phyloP scores from a whole-genome alignment of 2,113 vertebrate species.

The Mugil cephalus region DNA sequence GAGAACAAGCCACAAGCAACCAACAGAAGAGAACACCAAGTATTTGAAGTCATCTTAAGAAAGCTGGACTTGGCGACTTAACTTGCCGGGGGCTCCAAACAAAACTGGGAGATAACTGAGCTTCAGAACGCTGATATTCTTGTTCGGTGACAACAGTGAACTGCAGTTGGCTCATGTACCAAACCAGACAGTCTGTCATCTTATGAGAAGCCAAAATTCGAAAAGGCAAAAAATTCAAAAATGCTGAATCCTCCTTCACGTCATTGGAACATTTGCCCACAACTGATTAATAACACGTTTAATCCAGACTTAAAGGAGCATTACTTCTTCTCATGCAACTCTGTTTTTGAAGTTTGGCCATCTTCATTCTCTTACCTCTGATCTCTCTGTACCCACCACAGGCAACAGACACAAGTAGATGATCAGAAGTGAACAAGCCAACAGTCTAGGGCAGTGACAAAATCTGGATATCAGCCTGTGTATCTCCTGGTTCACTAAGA shows the following conservation, averaged over 20 bases:
- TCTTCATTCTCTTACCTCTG: neutral
- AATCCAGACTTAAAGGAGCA: neutral
- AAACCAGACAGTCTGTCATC: slow-evolving; percentile 5
- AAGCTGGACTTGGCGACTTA: slow-evolving; percentile 8
- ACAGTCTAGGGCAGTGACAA: too few relatives aligned
- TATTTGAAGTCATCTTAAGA: slow-evolving; percentile 14
- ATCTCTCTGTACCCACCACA: neutral
- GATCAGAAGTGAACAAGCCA: too few relatives aligned
- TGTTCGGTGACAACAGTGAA: slow-evolving; percentile 20
- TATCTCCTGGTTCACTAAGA: too few relatives aligned
- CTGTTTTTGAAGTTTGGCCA: neutral
- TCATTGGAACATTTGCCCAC: neutral
- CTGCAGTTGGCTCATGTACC: neutral
- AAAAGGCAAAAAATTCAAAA: neutral
- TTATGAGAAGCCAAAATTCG: slow-evolving; percentile 8
- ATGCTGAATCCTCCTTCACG: neutral
- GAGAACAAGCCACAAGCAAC: neutral
- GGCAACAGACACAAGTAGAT: neutral
- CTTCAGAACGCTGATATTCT: neutral
- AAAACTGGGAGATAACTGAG: slow-evolving; percentile 14
- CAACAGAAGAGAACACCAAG: neutral
- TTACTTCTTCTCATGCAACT: neutral
- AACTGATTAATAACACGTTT: slow-evolving; percentile 4
- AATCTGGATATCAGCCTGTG: too few relatives aligned
- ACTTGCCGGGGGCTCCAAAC: neutral